Percentiles rank a stretch among this genome's conserved stretches.
Evolutionary conservation across 2,888 invertebrate genomes (phyloP).

Genomic region (Drosophila kokeensis): DNA sequence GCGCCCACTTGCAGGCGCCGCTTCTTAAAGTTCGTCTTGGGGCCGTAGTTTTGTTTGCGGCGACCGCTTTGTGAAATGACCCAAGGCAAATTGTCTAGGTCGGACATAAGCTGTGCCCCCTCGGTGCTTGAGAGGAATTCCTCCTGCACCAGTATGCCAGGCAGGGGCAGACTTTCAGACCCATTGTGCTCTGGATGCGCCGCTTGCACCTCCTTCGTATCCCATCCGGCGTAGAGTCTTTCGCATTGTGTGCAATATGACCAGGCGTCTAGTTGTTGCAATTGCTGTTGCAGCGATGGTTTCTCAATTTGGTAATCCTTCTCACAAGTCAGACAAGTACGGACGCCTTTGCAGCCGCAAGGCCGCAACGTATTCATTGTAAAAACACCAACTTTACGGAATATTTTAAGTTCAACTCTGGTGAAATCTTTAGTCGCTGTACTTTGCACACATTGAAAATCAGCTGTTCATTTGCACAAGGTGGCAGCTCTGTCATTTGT

Average conservation of each 20-base stretch:
- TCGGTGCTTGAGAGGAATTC: constrained; percentile 91
- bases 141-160: constrained; percentile 89
- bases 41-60: constrained; percentile 98
- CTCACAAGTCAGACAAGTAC: constrained; percentile 95
- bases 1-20: constrained; percentile 90
- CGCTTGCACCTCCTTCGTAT: constrained; percentile 86
- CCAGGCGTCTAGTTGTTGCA: constrained; percentile 87
- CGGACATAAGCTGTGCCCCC: constrained; percentile 88
- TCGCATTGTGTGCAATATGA: constrained; percentile 92
- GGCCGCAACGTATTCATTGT: constrained; percentile 86
- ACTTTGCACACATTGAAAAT: neutral
- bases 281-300: constrained; percentile 80
- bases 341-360: constrained; percentile 96
- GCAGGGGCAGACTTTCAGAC: constrained; percentile 81
- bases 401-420: neutral
- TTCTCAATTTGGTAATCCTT: constrained; percentile 87
- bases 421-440: neutral
- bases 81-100: constrained; percentile 94
- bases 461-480: constrained; percentile 4
- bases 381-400: neutral
- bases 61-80: constrained; percentile 97
- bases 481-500: constrained; percentile 14
- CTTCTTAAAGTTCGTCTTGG: constrained; percentile 99
- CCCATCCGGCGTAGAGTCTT: constrained; percentile 91
- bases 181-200: constrained; percentile 88